phyloP scores from a whole-genome alignment of 2,888 invertebrate species.

The Drosophila peninsularis region DNA sequence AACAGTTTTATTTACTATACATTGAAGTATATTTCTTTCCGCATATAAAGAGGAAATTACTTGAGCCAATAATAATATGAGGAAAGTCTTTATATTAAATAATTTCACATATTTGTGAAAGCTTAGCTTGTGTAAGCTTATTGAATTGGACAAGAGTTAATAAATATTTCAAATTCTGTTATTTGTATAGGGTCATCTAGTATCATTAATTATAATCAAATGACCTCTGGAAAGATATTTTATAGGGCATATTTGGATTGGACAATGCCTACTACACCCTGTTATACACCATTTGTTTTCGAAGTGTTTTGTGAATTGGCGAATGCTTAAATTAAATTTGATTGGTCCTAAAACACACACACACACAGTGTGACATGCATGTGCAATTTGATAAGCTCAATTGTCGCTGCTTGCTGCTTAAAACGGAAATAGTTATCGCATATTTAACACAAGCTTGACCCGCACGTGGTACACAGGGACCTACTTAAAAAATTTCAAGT shows the following conservation, averaged over 20 bases:
- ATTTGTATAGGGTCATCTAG: no score
- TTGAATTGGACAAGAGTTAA: no score
- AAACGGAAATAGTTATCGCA: no score
- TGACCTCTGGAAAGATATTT: no score
- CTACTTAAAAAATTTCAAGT: no score
- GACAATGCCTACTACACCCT: no score
- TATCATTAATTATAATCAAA: no score
- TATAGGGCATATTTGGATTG: no score
- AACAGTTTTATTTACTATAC: slow-evolving; percentile 13
- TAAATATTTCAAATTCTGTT: no score
- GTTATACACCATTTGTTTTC: slow-evolving; percentile 6
- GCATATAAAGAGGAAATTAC: not conserved
- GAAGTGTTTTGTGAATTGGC: slow-evolving; percentile 46
- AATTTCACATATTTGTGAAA: not conserved
- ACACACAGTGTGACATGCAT: slow-evolving; percentile 48
- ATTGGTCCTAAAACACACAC: slow-evolving; percentile 53
- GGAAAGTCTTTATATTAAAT: not conserved
- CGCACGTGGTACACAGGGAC: no score
- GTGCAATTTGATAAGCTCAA: slow-evolving; percentile 68
- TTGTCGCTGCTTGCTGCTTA: slow-evolving; percentile 25
- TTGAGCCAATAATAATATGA: not conserved
- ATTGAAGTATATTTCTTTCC: not conserved
- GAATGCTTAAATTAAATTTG: slow-evolving; percentile 73
- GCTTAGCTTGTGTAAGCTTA: no score
- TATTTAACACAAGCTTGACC: no score